Evolutionary conservation across 2,888 invertebrate species (phyloP).

Genomic region (Megamerina dolium): DNA sequence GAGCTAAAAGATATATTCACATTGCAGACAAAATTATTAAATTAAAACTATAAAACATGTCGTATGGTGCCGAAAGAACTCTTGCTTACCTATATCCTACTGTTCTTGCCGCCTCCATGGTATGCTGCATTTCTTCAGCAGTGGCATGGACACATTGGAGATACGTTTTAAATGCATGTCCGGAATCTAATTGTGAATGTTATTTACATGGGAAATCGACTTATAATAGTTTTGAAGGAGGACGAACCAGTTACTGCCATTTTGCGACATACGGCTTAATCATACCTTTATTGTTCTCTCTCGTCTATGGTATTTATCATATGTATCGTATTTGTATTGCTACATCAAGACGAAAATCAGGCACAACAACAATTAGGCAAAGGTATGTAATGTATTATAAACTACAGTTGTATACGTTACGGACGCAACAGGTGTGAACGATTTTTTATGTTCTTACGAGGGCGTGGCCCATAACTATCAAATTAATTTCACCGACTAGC

Average conservation of each 20-base stretch:
- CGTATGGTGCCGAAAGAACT: constrained; percentile 42
- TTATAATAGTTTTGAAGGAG: constrained; percentile 59
- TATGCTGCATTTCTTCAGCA: constrained; percentile 50
- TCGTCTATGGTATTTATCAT: constrained; percentile 62
- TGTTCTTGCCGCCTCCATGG: constrained; percentile 36
- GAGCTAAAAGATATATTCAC: too few relatives aligned
- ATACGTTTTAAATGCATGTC: constrained; percentile 60
- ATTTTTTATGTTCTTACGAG: too few relatives aligned
- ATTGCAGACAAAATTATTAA: too few relatives aligned
- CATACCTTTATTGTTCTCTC: constrained; percentile 57
- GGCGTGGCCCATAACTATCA: too few relatives aligned
- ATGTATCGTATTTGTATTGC: constrained; percentile 63
- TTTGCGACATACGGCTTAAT: constrained; percentile 64
- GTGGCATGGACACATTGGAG: constrained; percentile 65
- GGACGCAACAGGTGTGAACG: too few relatives aligned
- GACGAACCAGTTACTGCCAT: constrained; percentile 59
- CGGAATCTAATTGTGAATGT: constrained; percentile 63
- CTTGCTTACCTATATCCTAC: constrained; percentile 43
- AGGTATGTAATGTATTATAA: constrained; percentile 31
- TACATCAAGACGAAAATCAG: constrained; percentile 50
- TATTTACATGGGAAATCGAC: constrained; percentile 61
- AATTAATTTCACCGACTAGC: too few relatives aligned
- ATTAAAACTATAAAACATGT: constrained; percentile 41
- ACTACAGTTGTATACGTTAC: too few relatives aligned
- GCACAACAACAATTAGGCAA: constrained; percentile 44